Evolutionary conservation across 1,140 invertebrate genomes (phyloP), one percentile per base, ranked within the genome.

Genomic region (Teleogryllus occipitalis): DNA sequence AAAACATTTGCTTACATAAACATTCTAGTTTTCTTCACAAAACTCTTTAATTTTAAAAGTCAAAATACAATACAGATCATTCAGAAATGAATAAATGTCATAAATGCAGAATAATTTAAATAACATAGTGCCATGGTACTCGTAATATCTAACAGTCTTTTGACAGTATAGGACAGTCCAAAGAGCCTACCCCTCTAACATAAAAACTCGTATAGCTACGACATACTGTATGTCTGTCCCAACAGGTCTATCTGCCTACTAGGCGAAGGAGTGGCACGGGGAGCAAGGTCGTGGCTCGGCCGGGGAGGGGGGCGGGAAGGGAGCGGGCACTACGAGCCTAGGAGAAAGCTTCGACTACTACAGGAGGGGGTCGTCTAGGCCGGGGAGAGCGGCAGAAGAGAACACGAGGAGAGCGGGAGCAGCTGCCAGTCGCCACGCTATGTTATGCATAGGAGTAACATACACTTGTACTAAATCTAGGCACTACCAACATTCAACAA

Each of bases 61-160:
- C 54, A 65, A 65, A 65, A 65, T 65, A 65, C 54, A 65, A 65
- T 65, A 65, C 54, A 65, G 54, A 65, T 65, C 54, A 65, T 18
- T 65, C 54, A 65, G 54, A 65, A 65, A 65, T 65, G 10, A 65
- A 65, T 65, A 65, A 65, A 65, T 65, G 54, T 65, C 54, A 65
- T 65, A 65, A n/a, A 65, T 65, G 54, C 54, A 65, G 54, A 65
- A 65, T 65, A 65, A 65, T 65, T 65, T 65, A 65, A 65, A 65
- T 65, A 65, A 65, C 54, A 65, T 65, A 65, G 54, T 65, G 54
- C 54, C 54, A 65, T 65, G 54, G 54, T 65, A 65, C n/a, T n/a
- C 54, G 54, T 65, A 65, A 65, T 65, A 65, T 65, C 54, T 65
- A 65, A 65, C 54, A 65, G 54, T 65, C 54, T 65, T 54, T 65